Conservation (phyloP, 2,797 vertebrate genomes). For the Liasis olivaceus region DNA sequence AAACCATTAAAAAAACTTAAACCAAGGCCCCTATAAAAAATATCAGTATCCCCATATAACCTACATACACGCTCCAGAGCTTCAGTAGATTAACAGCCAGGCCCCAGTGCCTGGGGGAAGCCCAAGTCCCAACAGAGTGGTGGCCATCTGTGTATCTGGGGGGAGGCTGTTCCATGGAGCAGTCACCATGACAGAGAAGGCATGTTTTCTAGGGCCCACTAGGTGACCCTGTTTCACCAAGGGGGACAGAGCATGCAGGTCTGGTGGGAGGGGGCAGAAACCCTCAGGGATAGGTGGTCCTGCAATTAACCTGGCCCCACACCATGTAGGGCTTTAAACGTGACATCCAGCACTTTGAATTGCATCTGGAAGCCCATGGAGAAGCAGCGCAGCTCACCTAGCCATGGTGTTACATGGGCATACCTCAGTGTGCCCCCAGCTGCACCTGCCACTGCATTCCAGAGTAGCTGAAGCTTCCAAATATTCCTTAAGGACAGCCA, state of each 20-base stretch:
- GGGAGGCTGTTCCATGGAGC: background rate
- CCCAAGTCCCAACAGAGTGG: too few relatives aligned
- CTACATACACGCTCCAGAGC: too few relatives aligned
- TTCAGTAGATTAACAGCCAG: too few relatives aligned
- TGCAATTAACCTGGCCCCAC: background rate
- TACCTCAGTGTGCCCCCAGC: too few relatives aligned
- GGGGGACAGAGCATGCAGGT: too few relatives aligned
- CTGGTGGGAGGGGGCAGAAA: background rate
- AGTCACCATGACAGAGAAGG: background rate
- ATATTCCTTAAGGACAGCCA: too few relatives aligned
- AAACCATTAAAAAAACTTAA: too few relatives aligned
- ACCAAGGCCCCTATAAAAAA: too few relatives aligned
- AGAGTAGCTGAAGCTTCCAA: too few relatives aligned
- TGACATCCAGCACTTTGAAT: background rate
- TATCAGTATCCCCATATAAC: too few relatives aligned
- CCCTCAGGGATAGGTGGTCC: background rate
- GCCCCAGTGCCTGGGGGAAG: too few relatives aligned
- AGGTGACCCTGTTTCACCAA: background rate
- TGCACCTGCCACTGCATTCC: too few relatives aligned
- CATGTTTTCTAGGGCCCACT: background rate
- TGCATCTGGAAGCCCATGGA: background rate
- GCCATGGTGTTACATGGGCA: background rate
- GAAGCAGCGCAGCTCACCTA: background rate
- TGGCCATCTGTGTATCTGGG: background rate
- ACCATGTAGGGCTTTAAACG: background rate